Base-by-base conservation (phyloP, 2,797 vertebrate species). In the Mus spretus region DNA sequence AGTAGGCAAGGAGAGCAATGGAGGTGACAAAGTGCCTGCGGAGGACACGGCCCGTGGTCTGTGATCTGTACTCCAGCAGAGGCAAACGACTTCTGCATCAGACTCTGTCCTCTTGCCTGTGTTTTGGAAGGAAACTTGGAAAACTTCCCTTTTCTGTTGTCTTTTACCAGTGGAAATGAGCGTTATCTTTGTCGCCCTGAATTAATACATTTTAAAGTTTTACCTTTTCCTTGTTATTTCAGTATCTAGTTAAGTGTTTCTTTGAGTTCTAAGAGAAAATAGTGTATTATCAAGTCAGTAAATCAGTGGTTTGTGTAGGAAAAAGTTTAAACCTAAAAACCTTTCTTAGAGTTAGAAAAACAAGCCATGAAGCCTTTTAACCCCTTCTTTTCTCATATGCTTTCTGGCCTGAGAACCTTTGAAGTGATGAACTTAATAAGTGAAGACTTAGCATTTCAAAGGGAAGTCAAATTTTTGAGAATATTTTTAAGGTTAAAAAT, bases 1-100 rank as follows among this genome's bases (percentile, higher is more conserved):
- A 97, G 98, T 98, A 59, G 91, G 95, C 96, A 98, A 97, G 86
- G 90, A 96, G 98, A 97, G 50, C 81, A 98, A 63, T 77, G 96
- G 98, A 92, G 97, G 96, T 57, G 98, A 97, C 91, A 96, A 91
- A 97, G 93, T 96, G 95, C 97, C 75, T 40, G 55, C 90, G 93
- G 89, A 37, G 28, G 74, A 90, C 91, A 81, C 83, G 74, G 44
- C 37, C 82, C 96, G 75, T 24, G 28, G 57, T 59, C 88, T 74
- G 19, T 92, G 96, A 96, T 92, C 67, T 96, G 1, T 24, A 78
- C 50, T 92, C 34, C 82, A 94, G 91, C 83, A 70, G 75, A 79
- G 34, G 92, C 55, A 26, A 9, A 10, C 90, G 20, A 28, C 95
- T 97, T 97, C 95, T 95, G 91, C 94, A 88, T 53, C 80, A 83